Percentiles rank a stretch among this genome's conserved stretches.
phyloP scores from a whole-genome alignment of 2,888 invertebrate genomes.

The Cosmia pyralina region DNA sequence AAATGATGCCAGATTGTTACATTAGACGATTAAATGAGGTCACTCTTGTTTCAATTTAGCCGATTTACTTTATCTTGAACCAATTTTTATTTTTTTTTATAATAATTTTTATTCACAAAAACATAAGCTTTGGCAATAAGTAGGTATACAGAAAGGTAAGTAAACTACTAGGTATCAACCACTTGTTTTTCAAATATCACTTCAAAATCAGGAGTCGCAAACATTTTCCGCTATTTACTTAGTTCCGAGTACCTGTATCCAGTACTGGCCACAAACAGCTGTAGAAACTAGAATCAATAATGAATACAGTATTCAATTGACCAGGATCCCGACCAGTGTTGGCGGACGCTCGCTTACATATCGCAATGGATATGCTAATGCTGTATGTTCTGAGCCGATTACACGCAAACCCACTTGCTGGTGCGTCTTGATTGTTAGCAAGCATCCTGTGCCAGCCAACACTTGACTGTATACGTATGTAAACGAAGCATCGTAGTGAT shows the following conservation, averaged over 20 bases:
- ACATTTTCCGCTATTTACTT: conserved; percentile 10
- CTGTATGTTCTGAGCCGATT: conserved; percentile 78
- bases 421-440: conserved; percentile 73
- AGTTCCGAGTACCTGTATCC: background rate
- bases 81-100: no score
- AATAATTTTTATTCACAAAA: no score
- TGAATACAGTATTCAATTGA: conserved; percentile 73
- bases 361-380: conserved; percentile 79
- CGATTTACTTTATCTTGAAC: background rate
- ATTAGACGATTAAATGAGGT: background rate
- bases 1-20: background rate
- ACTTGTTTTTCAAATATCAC: no score
- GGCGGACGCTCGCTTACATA: conserved; percentile 67
- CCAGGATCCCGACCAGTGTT: conserved; percentile 51
- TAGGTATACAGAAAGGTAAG: no score
- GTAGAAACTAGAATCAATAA: conserved; percentile 67
- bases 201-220: background rate
- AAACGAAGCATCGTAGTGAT: conserved; percentile 43
- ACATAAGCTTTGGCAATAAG: no score
- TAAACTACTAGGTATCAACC: background rate
- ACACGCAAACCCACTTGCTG: conserved; percentile 80
- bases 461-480: conserved; percentile 51
- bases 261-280: conserved; percentile 24
- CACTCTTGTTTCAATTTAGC: no score
- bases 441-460: conserved; percentile 59